Conservation (phyloP, 2,113 vertebrate species). For the Chaetops frenatus region DNA sequence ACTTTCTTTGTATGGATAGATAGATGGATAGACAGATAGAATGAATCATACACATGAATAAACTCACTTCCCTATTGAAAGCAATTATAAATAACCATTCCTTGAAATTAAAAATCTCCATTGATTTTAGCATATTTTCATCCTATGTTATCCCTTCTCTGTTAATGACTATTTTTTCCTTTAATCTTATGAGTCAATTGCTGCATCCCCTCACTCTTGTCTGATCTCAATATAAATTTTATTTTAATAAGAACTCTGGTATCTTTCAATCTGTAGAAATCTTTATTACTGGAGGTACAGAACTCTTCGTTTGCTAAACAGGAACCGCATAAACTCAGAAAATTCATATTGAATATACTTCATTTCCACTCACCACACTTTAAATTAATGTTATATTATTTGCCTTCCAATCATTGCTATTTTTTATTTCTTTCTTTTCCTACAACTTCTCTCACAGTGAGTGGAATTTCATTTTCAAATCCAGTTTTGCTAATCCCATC, state of each 20-base stretch:
- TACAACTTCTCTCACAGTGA: background rate
- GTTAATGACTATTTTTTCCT: background rate
- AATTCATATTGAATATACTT: background rate
- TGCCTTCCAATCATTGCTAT: background rate
- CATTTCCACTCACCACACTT: background rate
- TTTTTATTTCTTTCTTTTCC: background rate
- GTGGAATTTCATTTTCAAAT: background rate
- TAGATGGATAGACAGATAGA: rapidly evolving
- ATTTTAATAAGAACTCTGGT: background rate
- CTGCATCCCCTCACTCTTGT: background rate
- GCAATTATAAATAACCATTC: background rate
- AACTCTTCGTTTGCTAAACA: background rate
- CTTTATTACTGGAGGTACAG: background rate
- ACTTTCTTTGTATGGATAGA: background rate
- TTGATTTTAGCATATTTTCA: background rate
- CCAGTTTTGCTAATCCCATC: background rate
- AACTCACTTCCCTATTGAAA: background rate
- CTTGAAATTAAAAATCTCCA: background rate
- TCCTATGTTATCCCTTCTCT: background rate
- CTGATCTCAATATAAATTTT: background rate
- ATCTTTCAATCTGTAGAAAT: background rate
- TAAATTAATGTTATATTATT: background rate
- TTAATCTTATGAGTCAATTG: background rate
- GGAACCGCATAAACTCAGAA: background rate
- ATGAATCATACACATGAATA: background rate